Evolutionary conservation across 2,888 invertebrate genomes (phyloP), one percentile per base, ranked within the genome.

Genomic region (Drosophila pseudotakahashii): DNA sequence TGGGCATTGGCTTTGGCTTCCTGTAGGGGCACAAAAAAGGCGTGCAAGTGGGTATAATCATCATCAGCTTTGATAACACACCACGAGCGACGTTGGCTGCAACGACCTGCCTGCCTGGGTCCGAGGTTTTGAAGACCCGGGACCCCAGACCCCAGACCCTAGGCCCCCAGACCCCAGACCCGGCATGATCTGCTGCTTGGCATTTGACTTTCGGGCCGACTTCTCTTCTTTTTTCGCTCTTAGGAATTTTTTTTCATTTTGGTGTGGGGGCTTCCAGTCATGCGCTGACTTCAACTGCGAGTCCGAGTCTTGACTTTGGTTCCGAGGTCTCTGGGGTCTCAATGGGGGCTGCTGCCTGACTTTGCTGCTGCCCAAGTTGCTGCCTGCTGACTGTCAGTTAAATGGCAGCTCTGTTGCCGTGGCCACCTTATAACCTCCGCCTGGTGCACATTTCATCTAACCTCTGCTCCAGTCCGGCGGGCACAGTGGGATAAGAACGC

Each of bases 51-150:
- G 81, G 81, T 88, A 89, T 90, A 89, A 89, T 90, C 89, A 90
- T 90, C 88, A 87, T 88, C 85, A 83, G 90, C 88, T 88, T 83
- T 89, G 90, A 90, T 90, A 89, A 89, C 86, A 90, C 87, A 88
- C 89, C 84, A 88, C 83, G 63, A 88, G 84, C 81, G 81, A 73
- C 68, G 57, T 60, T 51, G 62, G 59, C 61, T 41, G 75, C 69
- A 62, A 57, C 71, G 71, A 71, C 71, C 71, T 73, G 71, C 71
- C 71, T 73, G 71, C 45, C 70, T 73, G 72, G 41, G 60, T 72
- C 73, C 73, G 48, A 62, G 50, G 37, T 37, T 47, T 42, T 32
- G 32, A 62, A 61, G 73, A 71, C 74, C 71, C 73, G 26, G 50
- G 42, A 73, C 54, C 55, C 39, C 3, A 19, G 55, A 54, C 58